Percentiles rank a stretch among this genome's conserved stretches.
Conservation (phyloP, 2,888 invertebrate genomes). For the Philereme transversata region DNA sequence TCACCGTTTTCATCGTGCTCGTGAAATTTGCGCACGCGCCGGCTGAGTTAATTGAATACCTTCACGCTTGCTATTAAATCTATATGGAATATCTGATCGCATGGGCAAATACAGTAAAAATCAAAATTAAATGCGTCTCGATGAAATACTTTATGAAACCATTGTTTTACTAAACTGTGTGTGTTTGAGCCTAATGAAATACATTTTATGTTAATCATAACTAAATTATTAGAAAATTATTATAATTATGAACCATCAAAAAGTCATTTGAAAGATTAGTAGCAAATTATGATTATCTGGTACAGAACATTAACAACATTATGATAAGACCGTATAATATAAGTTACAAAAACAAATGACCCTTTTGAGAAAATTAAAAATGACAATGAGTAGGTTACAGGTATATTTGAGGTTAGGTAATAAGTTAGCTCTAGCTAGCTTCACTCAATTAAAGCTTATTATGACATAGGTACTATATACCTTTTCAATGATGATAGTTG, state of each 20-base stretch:
- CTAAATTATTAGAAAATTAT: constrained; percentile 1
- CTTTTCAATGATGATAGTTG: neutral
- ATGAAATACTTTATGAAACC: too few species aligned
- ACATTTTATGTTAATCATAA: neutral
- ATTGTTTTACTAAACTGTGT: neutral
- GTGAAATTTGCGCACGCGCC: constrained; percentile 75
- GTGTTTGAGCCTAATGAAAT: neutral
- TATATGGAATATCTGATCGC: constrained; percentile 62
- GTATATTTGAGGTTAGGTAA: neutral
- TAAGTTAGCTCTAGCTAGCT: too few species aligned
- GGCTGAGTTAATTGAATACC: constrained; percentile 70
- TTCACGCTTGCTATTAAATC: constrained; percentile 71
- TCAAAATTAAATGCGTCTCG: neutral
- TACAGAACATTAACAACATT: neutral
- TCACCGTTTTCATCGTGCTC: constrained; percentile 77
- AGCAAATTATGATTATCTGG: constrained; percentile 10
- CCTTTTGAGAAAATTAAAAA: constrained; percentile 6
- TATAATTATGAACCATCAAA: constrained; percentile 8
- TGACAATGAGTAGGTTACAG: neutral
- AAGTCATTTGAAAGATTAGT: constrained; percentile 3
- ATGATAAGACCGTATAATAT: neutral
- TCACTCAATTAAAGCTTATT: neutral
- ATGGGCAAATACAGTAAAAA: constrained; percentile 6
- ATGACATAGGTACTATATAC: neutral
- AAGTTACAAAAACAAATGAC: constrained; percentile 15